Evolutionary conservation across 2,888 invertebrate species (phyloP).

Genomic region (Pristionchus japonicus): DNA sequence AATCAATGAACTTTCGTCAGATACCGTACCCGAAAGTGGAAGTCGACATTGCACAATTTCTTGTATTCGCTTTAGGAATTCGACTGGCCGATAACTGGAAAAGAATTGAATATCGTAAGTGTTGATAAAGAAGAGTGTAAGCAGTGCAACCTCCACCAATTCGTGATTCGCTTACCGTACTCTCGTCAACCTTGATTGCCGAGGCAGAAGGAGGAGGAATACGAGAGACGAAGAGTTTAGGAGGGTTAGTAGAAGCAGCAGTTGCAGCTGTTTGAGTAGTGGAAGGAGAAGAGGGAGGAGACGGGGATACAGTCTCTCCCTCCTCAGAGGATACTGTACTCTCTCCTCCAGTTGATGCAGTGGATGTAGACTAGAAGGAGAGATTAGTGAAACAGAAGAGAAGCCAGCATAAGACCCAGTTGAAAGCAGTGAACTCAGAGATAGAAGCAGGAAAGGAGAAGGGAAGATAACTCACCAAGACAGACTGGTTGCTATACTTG

Average conservation of each 20-base stretch:
- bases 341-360: slow-evolving; percentile 25
- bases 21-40: slow-evolving; percentile 34
- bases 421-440: neutral
- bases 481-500: slow-evolving; percentile 24
- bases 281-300: slow-evolving; percentile 8
- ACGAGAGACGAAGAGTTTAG: slow-evolving; percentile 32
- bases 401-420: slow-evolving; percentile 14
- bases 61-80: slow-evolving; percentile 42
- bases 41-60: slow-evolving; percentile 40
- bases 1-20: neutral
- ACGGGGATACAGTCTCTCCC: neutral
- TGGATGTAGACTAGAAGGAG: slow-evolving; percentile 43
- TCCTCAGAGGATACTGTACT: slow-evolving; percentile 29
- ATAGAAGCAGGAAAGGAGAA: neutral
- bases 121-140: neutral
- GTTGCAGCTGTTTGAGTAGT: neutral
- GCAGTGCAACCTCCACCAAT: slow-evolving; percentile 43
- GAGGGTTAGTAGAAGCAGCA: slow-evolving; percentile 32
- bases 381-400: slow-evolving; percentile 33
- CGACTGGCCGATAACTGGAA: slow-evolving; percentile 37
- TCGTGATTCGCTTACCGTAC: slow-evolving; percentile 18
- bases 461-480: neutral
- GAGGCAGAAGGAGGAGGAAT: neutral
- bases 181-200: neutral
- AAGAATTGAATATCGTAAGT: neutral